phyloP scores from a whole-genome alignment of 1,140 invertebrate species.

The Magallana gigas region DNA sequence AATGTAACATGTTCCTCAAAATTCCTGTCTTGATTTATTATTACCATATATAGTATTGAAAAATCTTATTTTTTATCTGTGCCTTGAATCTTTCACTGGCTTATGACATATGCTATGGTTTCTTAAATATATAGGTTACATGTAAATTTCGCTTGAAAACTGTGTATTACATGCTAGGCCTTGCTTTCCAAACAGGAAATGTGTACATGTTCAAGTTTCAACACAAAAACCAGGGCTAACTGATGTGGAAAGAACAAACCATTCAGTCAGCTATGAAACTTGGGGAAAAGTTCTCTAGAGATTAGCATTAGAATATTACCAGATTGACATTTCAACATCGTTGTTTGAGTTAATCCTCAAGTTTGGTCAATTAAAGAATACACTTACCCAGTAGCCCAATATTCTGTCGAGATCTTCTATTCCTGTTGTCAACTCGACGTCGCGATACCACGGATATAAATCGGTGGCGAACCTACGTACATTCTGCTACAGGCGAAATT shows the following conservation, averaged over 20 bases:
- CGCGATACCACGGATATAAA: slow-evolving; percentile 1
- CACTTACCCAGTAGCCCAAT: neutral
- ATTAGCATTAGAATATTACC: neutral
- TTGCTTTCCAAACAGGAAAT: slow-evolving; percentile 17
- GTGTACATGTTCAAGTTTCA: neutral
- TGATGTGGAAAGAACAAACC: neutral
- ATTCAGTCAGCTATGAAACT: neutral
- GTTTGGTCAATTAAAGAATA: slow-evolving; percentile 12
- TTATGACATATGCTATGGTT: too few relatives aligned
- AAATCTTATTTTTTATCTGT: too few relatives aligned
- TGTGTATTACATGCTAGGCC: neutral
- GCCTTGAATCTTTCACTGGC: too few relatives aligned
- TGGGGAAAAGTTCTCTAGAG: neutral
- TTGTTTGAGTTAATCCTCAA: neutral
- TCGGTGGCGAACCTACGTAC: neutral
- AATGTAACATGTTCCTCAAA: too few relatives aligned
- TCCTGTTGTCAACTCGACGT: slow-evolving; percentile 13
- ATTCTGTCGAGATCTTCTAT: neutral
- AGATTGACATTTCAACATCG: neutral
- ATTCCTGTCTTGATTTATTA: too few relatives aligned
- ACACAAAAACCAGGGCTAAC: neutral
- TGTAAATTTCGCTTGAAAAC: too few relatives aligned
- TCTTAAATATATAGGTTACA: too few relatives aligned
- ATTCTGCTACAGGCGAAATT: slow-evolving; percentile 33
- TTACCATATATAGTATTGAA: too few relatives aligned